These are phyloP conservation scores for Rousettus leschenaultii DNA, from an alignment of 2,113 vertebrate species.

Conservation along the genomic window DNA sequence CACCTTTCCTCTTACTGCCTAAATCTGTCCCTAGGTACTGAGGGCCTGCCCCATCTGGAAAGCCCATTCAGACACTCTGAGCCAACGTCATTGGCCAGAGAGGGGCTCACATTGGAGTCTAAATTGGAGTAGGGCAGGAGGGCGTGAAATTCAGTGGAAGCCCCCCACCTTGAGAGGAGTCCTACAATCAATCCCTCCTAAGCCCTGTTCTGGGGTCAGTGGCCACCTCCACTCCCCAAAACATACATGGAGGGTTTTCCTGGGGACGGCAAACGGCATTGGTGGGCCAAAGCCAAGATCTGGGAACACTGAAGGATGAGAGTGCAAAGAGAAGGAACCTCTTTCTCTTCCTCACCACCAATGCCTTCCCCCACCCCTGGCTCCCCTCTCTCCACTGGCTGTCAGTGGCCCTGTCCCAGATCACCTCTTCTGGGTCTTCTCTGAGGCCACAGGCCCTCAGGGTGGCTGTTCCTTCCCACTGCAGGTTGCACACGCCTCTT, in stretches of 20 bases:
- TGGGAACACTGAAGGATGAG: not conserved
- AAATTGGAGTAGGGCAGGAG: not conserved
- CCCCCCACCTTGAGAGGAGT: accelerated
- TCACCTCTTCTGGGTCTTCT: conserved; percentile 30
- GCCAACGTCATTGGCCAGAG: not conserved
- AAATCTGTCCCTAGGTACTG: not conserved
- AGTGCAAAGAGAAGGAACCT: not conserved
- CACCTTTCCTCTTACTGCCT: conserved; percentile 4
- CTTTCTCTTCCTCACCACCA: not conserved
- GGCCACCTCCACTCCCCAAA: not conserved
- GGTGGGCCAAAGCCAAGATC: not conserved
- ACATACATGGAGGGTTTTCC: not conserved
- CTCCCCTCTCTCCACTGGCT: not conserved
- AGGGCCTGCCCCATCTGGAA: not conserved
- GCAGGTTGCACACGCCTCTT: conserved; percentile 60
- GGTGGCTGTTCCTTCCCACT: conserved; percentile 43
- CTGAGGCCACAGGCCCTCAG: conserved; percentile 48
- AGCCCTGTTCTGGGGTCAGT: not conserved
- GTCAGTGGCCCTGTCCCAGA: not conserved
- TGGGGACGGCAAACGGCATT: not conserved
- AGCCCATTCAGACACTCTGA: not conserved
- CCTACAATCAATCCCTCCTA: not conserved
- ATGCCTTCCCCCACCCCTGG: not conserved
- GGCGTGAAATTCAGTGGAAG: not conserved
- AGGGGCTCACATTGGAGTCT: not conserved